Evolutionary conservation across 1,140 invertebrate genomes (phyloP).

Genomic region (Doryteuthis pealeii): DNA sequence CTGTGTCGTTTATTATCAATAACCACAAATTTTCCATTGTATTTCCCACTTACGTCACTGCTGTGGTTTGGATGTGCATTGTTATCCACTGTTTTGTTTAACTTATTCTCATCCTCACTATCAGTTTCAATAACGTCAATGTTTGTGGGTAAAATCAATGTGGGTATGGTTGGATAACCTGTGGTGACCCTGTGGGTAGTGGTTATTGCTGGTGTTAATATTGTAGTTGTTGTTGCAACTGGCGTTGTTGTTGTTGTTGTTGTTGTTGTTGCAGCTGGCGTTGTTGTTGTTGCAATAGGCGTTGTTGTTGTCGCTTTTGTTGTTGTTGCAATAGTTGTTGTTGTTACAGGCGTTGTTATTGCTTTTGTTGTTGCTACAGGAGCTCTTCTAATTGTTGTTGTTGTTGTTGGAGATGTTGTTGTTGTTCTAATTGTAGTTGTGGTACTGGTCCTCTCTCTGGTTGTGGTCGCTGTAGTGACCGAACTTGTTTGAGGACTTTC

Average conservation of each 20-base stretch:
- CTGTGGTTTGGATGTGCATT: background rate
- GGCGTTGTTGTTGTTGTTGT: conserved; percentile 11
- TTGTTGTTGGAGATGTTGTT: conserved; percentile 1
- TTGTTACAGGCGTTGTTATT: background rate
- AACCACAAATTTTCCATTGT: background rate
- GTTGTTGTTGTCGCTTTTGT: background rate
- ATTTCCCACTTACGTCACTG: background rate
- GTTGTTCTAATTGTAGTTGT: background rate
- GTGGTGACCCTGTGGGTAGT: conserved; percentile 4
- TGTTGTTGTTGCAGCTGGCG: background rate
- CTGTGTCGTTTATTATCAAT: background rate
- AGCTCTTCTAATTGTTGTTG: conserved; percentile 9
- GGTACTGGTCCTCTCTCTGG: too few relatives aligned
- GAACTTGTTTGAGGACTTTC: too few relatives aligned
- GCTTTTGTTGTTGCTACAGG: background rate
- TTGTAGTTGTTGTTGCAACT: background rate
- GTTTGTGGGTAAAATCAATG: too few relatives aligned
- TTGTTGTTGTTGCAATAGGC: conserved; percentile 1
- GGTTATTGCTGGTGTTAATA: background rate
- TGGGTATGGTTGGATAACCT: background rate
- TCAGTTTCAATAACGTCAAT: too few relatives aligned
- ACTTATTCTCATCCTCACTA: background rate
- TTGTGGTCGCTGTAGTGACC: too few relatives aligned
- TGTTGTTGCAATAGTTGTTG: background rate
- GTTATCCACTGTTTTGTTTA: background rate